These are phyloP conservation scores for Channa striata DNA, from an alignment of 2,797 vertebrate genomes.

Conservation along the genomic window DNA sequence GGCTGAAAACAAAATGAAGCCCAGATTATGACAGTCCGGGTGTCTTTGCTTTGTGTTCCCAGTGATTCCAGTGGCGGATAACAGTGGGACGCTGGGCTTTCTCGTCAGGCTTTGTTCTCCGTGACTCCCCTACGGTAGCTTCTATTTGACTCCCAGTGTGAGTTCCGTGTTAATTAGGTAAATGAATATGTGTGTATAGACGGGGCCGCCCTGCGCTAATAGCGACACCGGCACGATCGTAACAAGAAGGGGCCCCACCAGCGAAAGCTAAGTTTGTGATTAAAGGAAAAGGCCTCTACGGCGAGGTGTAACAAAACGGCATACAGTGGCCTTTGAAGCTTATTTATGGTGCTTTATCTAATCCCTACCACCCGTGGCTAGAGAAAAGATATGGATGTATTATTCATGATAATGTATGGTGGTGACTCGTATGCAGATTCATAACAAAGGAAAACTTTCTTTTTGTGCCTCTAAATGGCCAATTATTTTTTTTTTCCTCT, in stretches of 20 bases:
- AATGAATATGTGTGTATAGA: slow-evolving; percentile 80
- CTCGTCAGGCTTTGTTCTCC: slow-evolving; percentile 79
- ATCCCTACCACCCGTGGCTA: slow-evolving; percentile 83
- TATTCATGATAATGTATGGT: slow-evolving; percentile 85
- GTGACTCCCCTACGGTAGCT: slow-evolving; percentile 77
- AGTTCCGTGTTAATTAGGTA: slow-evolving; percentile 85
- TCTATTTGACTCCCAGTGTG: slow-evolving; percentile 86
- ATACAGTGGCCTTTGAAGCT: slow-evolving; percentile 82
- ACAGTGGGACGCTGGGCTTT: slow-evolving; percentile 63
- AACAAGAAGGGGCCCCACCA: slow-evolving; percentile 79
- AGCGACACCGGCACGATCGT: slow-evolving; percentile 74
- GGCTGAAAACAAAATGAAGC: too few species aligned
- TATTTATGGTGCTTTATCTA: slow-evolving; percentile 85
- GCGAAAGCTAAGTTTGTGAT: slow-evolving; percentile 82
- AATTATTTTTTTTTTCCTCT: slow-evolving; percentile 79
- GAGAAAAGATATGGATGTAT: slow-evolving; percentile 81
- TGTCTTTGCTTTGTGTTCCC: slow-evolving; percentile 31
- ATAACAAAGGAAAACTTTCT: slow-evolving; percentile 82
- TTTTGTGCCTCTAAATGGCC: slow-evolving; percentile 79
- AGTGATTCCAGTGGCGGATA: slow-evolving; percentile 57
- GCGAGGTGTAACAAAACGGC: slow-evolving; percentile 81
- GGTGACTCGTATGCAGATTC: slow-evolving; percentile 82
- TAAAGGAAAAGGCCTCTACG: slow-evolving; percentile 82
- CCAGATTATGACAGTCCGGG: slow-evolving; percentile 25
- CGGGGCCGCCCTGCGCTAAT: slow-evolving; percentile 73